Base-by-base conservation (phyloP, 2,888 invertebrate genomes). In the Epinotia bilunana region DNA sequence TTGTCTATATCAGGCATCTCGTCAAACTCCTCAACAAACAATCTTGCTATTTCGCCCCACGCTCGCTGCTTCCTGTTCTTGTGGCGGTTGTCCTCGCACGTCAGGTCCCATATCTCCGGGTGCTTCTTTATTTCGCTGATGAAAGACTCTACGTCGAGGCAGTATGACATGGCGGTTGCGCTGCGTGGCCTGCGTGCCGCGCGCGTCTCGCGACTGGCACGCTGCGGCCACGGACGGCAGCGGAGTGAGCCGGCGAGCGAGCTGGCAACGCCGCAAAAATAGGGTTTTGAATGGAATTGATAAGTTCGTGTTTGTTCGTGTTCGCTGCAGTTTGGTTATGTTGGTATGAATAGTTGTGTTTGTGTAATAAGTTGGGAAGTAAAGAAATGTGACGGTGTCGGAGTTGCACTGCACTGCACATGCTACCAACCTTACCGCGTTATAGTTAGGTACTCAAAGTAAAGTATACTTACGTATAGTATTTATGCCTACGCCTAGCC, bases 61-160 rank as follows among this genome's bases (percentile, higher is more conserved):
- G 92, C 92, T 6, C 78, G 77, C 58, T 86, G 84, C 65, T 90
- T 90, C 58, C 82, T 84, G 61, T 71, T 78, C 76, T 84, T 86
- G 72, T 81, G 81, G 64, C 87, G 83, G 76, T 86, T 81, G 28
- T 87, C 87, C 70, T 89, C 88, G 78, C 83, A 80, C 64, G 84
- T 84, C 43, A 85, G 73, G 77, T 91, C 85, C 92, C 92, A 92
- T 78, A 92, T 81, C 76, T 85, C 87, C 11, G 89, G 90, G 62
- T 86, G 83, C 72, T 88, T 91, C 81, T 88, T 83, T 79, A 92
- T 87, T 87, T 91, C 91, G 78, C 82, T 82, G 73, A 92, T 91
- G 78, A 92, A 91, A 71, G 79, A 78, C 77, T 91, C 91, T 0
- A 87, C 85, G 74, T 91, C 89, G n/a, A 89, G 79, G 49, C 84